Base-by-base conservation (phyloP, 2,888 invertebrate genomes). In the Dynastes hyllus region DNA sequence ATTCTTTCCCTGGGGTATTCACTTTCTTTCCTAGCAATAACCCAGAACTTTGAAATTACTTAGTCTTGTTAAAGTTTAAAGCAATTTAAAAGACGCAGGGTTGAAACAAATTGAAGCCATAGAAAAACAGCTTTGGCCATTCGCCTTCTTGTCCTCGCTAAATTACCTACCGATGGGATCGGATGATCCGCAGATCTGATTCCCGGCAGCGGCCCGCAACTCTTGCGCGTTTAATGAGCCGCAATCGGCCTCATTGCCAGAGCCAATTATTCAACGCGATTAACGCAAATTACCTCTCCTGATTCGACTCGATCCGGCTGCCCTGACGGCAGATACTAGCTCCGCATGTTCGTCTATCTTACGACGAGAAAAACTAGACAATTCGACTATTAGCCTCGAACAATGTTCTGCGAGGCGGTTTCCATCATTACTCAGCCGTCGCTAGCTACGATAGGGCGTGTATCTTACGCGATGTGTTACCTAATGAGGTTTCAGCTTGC, bases 201-300 rank as follows among this genome's bases (percentile, higher is more conserved):
- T 11, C 45, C 45, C 45, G 8, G 45, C 13, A 53, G 16, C 16
- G 9, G 53, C 11, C n/a, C 9, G 13, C n/a, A 16, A n/a, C n/a
- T 53, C 29, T 65, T 32, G 13, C 65, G 13, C 29, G 29, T 37
- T 32, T 65, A 65, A 65, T 65, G 65, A 65, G 29, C 37, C 65
- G 65, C 65, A 65, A 65, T 65, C 65, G 65, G 11, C 37, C 32
- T 32, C 65, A 65, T 65, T 37, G 8, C 27, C 22, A n/a, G 6
- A 2, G 32, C 37, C 32, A 32, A 65, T 65, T 65, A 65, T 65
- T 65, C 65, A 65, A 65, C 32, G 32, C 32, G 65, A 65, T 65
- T 65, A 65, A 32, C 29, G 65, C 65, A n/a, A 65, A 65, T 65
- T 65, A n/a, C 32, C 32, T 37, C 32, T 37, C 29, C n/a, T 37